Conservation (phyloP, 2,113 vertebrate species). For the Alosa alosa region DNA sequence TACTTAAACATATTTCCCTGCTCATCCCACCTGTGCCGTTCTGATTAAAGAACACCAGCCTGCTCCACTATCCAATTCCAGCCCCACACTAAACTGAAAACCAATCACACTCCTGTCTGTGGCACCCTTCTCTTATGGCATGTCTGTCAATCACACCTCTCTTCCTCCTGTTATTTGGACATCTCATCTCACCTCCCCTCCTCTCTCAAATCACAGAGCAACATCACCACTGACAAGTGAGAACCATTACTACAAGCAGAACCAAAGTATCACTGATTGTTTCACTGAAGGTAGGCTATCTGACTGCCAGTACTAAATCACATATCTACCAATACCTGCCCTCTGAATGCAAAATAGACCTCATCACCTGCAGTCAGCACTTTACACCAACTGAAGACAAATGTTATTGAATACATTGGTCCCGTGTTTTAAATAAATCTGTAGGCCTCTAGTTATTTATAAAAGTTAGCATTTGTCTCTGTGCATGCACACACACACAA, state of each 20-base stretch:
- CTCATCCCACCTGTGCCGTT: not conserved
- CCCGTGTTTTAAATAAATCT: not conserved
- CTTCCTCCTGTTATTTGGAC: not conserved
- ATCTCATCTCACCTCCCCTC: not conserved
- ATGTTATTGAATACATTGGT: not conserved
- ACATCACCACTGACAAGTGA: not conserved
- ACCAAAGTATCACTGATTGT: not conserved
- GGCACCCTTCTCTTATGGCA: not conserved
- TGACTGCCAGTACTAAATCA: not conserved
- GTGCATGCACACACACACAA: not conserved
- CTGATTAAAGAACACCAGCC: slow-evolving; percentile 5
- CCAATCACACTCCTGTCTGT: slow-evolving; percentile 26
- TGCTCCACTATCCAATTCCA: not conserved
- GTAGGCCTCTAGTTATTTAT: not conserved
- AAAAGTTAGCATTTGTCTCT: not conserved
- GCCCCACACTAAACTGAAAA: slow-evolving; percentile 19
- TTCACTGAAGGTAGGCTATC: not conserved
- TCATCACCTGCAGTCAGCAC: not conserved
- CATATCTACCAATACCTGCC: not conserved
- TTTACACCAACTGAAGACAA: not conserved
- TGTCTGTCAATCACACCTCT: slow-evolving; percentile 18
- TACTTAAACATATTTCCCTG: not conserved
- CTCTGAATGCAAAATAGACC: not conserved
- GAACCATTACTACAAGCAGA: not conserved
- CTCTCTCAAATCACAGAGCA: not conserved